Evolutionary conservation across 2,888 invertebrate genomes (phyloP).

Genomic region (Automeris io): DNA sequence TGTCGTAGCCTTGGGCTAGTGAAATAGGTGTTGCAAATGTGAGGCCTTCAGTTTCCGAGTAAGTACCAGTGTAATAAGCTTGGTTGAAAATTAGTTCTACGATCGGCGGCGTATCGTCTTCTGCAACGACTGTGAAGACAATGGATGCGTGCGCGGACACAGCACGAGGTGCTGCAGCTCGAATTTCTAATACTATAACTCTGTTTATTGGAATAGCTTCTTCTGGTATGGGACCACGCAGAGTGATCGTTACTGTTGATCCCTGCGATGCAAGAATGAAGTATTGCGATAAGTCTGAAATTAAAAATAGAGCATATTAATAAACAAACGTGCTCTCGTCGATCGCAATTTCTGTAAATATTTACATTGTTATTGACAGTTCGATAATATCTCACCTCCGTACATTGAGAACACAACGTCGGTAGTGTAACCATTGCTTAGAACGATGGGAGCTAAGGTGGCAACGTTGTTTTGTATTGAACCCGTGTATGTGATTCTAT

Average conservation of each 20-base stretch:
- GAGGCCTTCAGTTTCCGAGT: constrained; percentile 19
- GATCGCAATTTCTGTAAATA: too few species aligned
- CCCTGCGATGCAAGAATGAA: constrained; percentile 4
- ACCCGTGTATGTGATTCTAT: constrained; percentile 23
- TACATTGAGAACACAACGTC: constrained; percentile 22
- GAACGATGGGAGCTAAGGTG: constrained; percentile 20
- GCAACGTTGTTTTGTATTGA: constrained; percentile 16
- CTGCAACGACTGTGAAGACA: neutral
- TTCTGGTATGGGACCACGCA: constrained; percentile 14
- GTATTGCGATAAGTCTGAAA: neutral
- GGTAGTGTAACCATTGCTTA: constrained; percentile 22
- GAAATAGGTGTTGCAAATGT: constrained; percentile 20
- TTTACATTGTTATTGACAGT: too few species aligned
- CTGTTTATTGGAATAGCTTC: neutral
- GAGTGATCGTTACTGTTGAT: constrained; percentile 10
- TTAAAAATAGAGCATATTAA: neutral
- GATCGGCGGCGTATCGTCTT: neutral
- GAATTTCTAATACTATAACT: constrained; percentile 1
- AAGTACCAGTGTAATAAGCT: constrained; percentile 29
- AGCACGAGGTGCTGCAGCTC: constrained; percentile 3
- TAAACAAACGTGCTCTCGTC: too few species aligned
- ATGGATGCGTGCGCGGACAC: constrained; percentile 1
- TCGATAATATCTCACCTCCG: constrained; percentile 22
- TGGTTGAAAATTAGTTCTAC: constrained; percentile 20
- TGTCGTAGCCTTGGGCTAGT: constrained; percentile 24